A percentile compares a stretch with the other conserved stretches of the same genome.
phyloP scores from a whole-genome alignment of 2,113 vertebrate genomes.

The Albula glossodonta region DNA sequence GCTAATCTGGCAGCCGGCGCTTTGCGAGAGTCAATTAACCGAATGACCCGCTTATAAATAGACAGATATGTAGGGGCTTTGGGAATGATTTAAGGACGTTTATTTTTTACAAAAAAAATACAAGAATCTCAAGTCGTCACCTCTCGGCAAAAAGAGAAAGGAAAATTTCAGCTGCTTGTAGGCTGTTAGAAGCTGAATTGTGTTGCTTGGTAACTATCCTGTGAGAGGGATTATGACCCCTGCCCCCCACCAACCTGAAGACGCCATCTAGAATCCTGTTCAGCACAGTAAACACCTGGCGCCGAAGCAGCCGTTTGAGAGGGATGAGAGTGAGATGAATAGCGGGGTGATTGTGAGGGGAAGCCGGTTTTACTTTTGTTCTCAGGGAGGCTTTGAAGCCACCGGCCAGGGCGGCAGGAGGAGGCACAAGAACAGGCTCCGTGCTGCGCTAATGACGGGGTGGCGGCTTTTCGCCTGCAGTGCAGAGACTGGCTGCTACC shows the following conservation, averaged over 20 bases:
- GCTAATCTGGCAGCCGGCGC: not conserved
- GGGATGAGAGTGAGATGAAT: too few species aligned
- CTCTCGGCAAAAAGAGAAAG: too few species aligned
- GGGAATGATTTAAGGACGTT: too few species aligned
- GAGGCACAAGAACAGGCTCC: too few species aligned
- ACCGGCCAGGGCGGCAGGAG: too few species aligned
- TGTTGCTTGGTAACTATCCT: not conserved
- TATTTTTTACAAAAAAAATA: too few species aligned
- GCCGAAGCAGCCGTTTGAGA: not conserved
- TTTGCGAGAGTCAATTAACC: not conserved
- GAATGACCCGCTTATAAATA: not conserved
- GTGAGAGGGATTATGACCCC: too few species aligned
- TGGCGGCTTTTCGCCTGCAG: conserved; percentile 55
- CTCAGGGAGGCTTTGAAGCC: not conserved
- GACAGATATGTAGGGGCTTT: not conserved
- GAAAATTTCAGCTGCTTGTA: too few species aligned
- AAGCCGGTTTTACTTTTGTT: not conserved
- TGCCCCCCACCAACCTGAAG: too few species aligned
- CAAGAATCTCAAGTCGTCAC: too few species aligned
- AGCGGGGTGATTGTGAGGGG: not conserved
- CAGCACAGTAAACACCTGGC: not conserved
- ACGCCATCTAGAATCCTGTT: not conserved
- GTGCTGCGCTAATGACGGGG: not conserved
- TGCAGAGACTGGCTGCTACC: conserved; percentile 63
- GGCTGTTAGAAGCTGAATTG: not conserved